These are phyloP conservation scores for Diarsia brunnea DNA, from an alignment of 2,888 invertebrate species.

Conservation along the genomic window DNA sequence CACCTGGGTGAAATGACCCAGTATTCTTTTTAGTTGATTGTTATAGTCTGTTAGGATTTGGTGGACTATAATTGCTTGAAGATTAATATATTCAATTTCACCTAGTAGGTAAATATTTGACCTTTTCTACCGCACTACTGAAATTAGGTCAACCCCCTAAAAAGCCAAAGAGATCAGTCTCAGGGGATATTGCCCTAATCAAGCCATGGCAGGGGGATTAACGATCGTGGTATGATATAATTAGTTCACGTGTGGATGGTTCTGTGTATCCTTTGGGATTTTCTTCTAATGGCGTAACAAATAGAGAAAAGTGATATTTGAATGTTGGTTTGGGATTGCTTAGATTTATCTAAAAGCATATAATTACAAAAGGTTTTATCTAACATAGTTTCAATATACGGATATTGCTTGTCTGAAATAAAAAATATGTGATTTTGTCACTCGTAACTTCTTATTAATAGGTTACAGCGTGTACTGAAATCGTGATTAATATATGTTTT, in stretches of 20 bases:
- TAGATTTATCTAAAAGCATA: background rate
- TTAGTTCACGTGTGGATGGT: constrained; percentile 43
- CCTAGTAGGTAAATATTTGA: constrained; percentile 14
- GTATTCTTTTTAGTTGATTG: too few relatives aligned
- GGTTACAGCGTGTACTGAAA: background rate
- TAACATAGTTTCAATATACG: too few relatives aligned
- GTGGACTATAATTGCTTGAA: background rate
- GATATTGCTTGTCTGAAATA: too few relatives aligned
- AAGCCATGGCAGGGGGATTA: constrained; percentile 47
- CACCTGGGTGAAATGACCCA: too few relatives aligned
- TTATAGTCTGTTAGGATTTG: too few relatives aligned
- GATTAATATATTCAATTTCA: constrained; percentile 1
- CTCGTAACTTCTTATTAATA: too few relatives aligned
- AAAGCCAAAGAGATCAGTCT: constrained; percentile 51
- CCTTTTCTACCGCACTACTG: constrained; percentile 15
- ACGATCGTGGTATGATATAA: constrained; percentile 48
- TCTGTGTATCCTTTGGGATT: constrained; percentile 15
- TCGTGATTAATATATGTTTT: background rate
- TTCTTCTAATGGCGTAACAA: background rate
- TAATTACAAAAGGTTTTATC: background rate
- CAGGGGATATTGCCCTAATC: constrained; percentile 49
- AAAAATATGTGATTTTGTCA: too few relatives aligned
- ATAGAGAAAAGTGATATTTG: constrained; percentile 13
- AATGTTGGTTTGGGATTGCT: background rate
- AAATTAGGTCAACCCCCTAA: constrained; percentile 35